phyloP scores from a whole-genome alignment of 1,140 invertebrate genomes.

The Lepidurus couesii region DNA sequence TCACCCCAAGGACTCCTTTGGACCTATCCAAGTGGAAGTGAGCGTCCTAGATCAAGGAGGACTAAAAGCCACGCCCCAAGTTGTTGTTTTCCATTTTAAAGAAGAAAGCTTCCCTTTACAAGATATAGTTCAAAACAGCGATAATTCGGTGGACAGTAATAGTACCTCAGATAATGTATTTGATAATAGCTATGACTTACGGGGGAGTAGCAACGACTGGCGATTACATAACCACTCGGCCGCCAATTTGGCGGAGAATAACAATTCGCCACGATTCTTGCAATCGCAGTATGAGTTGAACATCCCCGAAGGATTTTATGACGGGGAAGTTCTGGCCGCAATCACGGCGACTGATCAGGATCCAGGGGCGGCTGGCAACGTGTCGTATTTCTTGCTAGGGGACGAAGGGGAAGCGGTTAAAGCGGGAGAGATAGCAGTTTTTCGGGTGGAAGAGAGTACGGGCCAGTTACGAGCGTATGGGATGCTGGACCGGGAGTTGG shows the following conservation, averaged over 20 bases:
- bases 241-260: not conserved
- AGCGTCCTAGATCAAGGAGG: not conserved
- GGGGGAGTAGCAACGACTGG: not conserved
- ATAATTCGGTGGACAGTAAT: too few relatives aligned
- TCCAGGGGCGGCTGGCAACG: slow-evolving; percentile 72
- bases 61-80: not conserved
- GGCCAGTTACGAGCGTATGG: slow-evolving; percentile 67
- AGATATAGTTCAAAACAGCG: too few relatives aligned
- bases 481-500: slow-evolving; percentile 52
- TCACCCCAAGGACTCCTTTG: not conserved
- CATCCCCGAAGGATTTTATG: slow-evolving; percentile 30
- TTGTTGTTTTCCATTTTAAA: not conserved
- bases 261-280: slow-evolving; percentile 18
- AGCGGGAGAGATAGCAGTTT: slow-evolving; percentile 58
- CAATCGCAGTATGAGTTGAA: slow-evolving; percentile 7
- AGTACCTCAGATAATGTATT: not conserved
- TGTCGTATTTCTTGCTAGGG: slow-evolving; percentile 69
- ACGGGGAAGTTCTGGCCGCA: slow-evolving; percentile 37
- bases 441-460: slow-evolving; percentile 58
- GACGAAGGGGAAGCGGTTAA: slow-evolving; percentile 62
- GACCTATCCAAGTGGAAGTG: not conserved
- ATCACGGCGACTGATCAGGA: slow-evolving; percentile 81
- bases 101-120: too few relatives aligned
- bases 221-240: not conserved
- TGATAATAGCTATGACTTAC: not conserved